Evolutionary conservation across 2,888 invertebrate species (phyloP).

Genomic region (Andrena trimmerana): DNA sequence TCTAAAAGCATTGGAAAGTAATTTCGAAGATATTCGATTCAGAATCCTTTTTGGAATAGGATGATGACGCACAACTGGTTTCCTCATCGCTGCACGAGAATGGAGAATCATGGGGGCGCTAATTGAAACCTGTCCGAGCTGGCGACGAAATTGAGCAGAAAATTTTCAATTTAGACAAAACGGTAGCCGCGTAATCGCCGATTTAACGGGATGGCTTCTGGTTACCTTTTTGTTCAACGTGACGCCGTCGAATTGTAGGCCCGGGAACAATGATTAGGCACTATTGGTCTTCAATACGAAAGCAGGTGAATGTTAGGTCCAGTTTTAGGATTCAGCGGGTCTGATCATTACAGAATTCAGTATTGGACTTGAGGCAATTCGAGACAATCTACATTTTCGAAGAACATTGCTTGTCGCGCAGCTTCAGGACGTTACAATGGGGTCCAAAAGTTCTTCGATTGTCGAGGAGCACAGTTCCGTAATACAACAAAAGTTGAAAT

Average conservation of each 20-base stretch:
- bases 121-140: conserved; percentile 61
- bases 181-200: conserved; percentile 73
- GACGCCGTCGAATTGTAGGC: conserved; percentile 59
- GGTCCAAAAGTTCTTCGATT: too few species aligned
- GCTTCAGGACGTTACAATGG: too few species aligned
- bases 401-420: too few species aligned
- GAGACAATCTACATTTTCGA: background rate
- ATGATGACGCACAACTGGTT: conserved; percentile 24
- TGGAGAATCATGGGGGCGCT: conserved; percentile 43
- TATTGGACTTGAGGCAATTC: background rate
- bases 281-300: conserved; percentile 72
- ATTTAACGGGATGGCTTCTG: conserved; percentile 72
- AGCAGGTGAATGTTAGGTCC: conserved; percentile 41
- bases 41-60: background rate
- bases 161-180: conserved; percentile 75
- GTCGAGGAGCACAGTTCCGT: too few species aligned
- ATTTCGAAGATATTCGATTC: background rate
- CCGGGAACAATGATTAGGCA: conserved; percentile 76
- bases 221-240: conserved; percentile 68
- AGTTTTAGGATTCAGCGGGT: conserved; percentile 18
- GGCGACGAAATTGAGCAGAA: conserved; percentile 77
- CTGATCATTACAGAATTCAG: conserved; percentile 24
- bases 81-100: conserved; percentile 16
- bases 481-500: too few species aligned
- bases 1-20: background rate